These are phyloP conservation scores for Drosophila bunnanda DNA, from an alignment of 2,888 invertebrate genomes.

Conservation along the genomic window DNA sequence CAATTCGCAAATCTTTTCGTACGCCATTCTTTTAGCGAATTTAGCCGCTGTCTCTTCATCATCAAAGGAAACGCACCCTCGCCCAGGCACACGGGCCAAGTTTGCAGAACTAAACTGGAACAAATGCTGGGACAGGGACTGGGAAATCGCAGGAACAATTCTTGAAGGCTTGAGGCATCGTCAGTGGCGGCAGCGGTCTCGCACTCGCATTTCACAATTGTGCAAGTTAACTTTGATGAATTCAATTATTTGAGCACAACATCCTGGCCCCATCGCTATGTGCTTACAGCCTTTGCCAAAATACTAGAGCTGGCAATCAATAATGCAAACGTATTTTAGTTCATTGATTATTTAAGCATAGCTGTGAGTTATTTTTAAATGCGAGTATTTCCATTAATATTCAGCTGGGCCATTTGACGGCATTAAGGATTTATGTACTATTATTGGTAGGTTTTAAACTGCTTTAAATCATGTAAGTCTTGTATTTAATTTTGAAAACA, in stretches of 20 bases:
- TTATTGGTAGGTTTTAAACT: neutral
- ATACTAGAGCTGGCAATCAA: conserved; percentile 7
- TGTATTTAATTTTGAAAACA: neutral
- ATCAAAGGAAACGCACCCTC: conserved; percentile 59
- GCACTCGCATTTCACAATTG: conserved; percentile 68
- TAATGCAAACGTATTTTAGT: neutral
- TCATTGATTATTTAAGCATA: neutral
- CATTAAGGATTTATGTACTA: conserved; percentile 1
- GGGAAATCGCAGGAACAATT: conserved; percentile 30
- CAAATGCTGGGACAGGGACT: conserved; percentile 53
- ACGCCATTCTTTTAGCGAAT: conserved; percentile 51
- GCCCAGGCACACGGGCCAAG: conserved; percentile 42
- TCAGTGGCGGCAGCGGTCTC: conserved; percentile 5
- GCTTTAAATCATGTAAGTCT: neutral
- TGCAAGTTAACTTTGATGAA: conserved; percentile 80
- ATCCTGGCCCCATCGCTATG: conserved; percentile 42
- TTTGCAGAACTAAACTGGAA: conserved; percentile 67
- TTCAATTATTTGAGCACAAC: conserved; percentile 74
- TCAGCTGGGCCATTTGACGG: neutral
- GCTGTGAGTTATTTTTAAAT: conserved; percentile 7
- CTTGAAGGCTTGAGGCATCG: conserved; percentile 29
- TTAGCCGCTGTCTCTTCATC: conserved; percentile 48
- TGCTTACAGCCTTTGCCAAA: conserved; percentile 20
- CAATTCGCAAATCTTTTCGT: conserved; percentile 80
- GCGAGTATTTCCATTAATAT: neutral